Base-by-base conservation (phyloP, 2,113 vertebrate genomes). In the Acrocephalus arundinaceus region DNA sequence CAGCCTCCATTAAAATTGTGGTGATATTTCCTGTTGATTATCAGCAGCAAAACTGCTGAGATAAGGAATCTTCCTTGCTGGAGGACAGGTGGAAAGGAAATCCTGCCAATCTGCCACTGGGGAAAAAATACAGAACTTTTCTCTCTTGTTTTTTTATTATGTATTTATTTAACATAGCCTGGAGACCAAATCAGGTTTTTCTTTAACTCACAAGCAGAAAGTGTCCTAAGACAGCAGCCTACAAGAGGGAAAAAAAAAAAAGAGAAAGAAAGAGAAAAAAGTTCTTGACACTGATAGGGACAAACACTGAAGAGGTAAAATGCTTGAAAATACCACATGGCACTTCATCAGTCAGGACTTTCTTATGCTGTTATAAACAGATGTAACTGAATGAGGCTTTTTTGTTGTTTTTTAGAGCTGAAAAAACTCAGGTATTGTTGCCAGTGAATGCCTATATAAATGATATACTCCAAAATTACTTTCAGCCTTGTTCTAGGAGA, bases 11-110 rank as follows among this genome's bases (percentile, higher is more conserved):
- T 63, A 84, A 95, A 84, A 75, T 2, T 52, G 19, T 90, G 73
- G 61, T 77, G 83, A 74, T 74, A 63, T 71, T 95, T 96, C 94
- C 76, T 94, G 63, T 86, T 75, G 89, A 89, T 89, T 90, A 84
- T 84, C 73, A 93, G 51, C 83, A 92, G 80, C 61, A 87, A 81
- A 97, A 93, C 19, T 97, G 94, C 68, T 77, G 76, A 96, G 70
- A 65, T 78, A 84, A 89, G 86, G 52, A 93, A 59, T 78, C 73
- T 87, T 92, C 48, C 80, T 89, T 94, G 76, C 76, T 89, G 27
- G 81, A 90, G 80, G 94, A 86, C 84, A 93, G 80, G 91, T 87
- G 73, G 89, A 90, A 90, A 90, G 89, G 86, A 93, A 95, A 94
- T 55, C 83, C 86, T 91, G 31, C 39, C 80, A 88, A 81, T 92